phyloP scores from a whole-genome alignment of 2,113 vertebrate genomes.

The Coptodon rendalli region DNA sequence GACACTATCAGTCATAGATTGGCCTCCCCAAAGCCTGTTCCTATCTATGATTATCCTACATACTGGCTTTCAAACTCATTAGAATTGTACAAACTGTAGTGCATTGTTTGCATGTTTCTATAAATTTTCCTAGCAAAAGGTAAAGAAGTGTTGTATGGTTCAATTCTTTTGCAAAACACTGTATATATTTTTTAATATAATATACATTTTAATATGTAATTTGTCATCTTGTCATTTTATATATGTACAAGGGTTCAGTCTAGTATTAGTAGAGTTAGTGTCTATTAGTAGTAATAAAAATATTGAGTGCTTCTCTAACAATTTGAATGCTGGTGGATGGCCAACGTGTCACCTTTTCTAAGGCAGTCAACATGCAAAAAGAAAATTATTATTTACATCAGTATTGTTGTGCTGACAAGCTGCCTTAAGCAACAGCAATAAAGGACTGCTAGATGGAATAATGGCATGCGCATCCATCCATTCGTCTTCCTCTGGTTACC shows the following conservation, averaged over 20 bases:
- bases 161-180: background rate
- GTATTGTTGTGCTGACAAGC: background rate
- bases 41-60: background rate
- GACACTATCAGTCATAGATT: background rate
- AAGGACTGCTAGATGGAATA: background rate
- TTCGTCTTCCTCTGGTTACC: background rate
- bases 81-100: background rate
- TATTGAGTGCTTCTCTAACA: background rate
- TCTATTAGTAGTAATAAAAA: background rate
- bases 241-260: background rate
- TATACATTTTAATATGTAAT: background rate
- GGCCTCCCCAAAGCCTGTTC: background rate
- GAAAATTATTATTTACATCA: background rate
- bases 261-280: background rate
- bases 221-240: background rate
- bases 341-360: background rate
- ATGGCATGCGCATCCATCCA: background rate
- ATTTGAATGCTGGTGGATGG: background rate
- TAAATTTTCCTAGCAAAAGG: fast-evolving
- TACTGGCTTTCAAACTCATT: background rate
- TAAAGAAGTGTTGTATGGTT: background rate
- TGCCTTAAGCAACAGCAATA: background rate
- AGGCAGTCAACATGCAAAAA: background rate
- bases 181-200: fast-evolving
- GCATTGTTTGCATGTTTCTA: background rate